Conservation (phyloP, 2,888 invertebrate genomes). For the Anodontia alba region DNA sequence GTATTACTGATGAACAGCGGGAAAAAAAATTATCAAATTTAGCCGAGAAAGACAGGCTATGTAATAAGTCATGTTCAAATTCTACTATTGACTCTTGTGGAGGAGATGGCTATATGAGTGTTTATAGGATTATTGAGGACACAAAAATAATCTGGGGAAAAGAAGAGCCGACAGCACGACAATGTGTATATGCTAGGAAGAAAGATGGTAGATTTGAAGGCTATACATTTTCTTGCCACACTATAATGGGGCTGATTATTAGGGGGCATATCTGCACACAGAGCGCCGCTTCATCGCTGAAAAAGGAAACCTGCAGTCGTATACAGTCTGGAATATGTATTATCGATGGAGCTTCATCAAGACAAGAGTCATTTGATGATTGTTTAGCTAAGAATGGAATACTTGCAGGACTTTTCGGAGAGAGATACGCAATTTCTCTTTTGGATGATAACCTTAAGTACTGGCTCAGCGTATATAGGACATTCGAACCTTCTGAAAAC, state of each 20-base stretch:
- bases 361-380: not conserved
- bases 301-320: no score
- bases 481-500: not conserved
- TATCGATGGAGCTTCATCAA: not conserved
- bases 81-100: not conserved
- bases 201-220: not conserved
- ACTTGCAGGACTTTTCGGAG: not conserved
- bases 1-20: not conserved
- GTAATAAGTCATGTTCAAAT: not conserved
- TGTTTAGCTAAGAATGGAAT: not conserved
- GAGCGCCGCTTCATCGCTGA: not conserved
- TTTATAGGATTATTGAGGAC: not conserved
- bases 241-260: not conserved
- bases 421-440: not conserved
- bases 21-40: no score
- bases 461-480: not conserved
- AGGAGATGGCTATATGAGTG: not conserved
- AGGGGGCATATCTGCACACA: not conserved
- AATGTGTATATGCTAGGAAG: not conserved
- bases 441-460: not conserved
- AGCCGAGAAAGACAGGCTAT: not conserved
- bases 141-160: no score
- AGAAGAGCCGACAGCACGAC: not conserved
- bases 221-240: not conserved
- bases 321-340: no score